Evolutionary conservation across 2,888 invertebrate species (phyloP).

Genomic region (Machimus rusticus): DNA sequence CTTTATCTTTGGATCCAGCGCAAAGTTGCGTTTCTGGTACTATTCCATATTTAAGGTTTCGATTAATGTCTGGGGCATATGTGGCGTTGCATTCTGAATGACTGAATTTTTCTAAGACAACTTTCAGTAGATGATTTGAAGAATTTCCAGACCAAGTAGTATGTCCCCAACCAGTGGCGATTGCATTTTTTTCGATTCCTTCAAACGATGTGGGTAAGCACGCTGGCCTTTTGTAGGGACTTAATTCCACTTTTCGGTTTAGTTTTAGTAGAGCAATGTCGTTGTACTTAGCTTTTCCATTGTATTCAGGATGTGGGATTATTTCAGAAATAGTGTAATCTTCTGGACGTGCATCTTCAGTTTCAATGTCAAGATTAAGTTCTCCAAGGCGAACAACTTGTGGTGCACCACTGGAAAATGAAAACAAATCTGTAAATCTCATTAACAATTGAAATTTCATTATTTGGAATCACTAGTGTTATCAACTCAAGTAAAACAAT

Average conservation of each 20-base stretch:
- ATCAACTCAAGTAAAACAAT: too few species aligned
- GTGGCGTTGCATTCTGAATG: constrained; percentile 58
- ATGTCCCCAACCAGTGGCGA: constrained; percentile 66
- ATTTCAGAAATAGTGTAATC: constrained; percentile 53
- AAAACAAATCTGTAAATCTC: not conserved
- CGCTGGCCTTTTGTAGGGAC: constrained; percentile 62
- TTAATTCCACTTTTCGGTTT: constrained; percentile 57
- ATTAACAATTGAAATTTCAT: too few species aligned
- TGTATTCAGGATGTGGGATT: constrained; percentile 61
- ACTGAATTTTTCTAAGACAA: constrained; percentile 62
- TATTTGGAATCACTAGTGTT: too few species aligned
- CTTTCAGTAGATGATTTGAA: constrained; percentile 64
- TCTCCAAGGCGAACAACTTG: constrained; percentile 58
- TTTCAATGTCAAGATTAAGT: constrained; percentile 54
- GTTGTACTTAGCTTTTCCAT: constrained; percentile 61
- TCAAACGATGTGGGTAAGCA: constrained; percentile 59
- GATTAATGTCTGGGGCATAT: constrained; percentile 48
- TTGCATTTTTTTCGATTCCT: constrained; percentile 53
- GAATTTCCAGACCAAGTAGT: constrained; percentile 55
- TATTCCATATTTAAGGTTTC: constrained; percentile 61
- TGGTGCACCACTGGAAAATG: constrained; percentile 51
- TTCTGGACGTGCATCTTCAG: constrained; percentile 56
- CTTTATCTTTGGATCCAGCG: constrained; percentile 63
- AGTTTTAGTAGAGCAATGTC: constrained; percentile 67
- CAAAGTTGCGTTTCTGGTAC: constrained; percentile 65